Percentiles rank a stretch among this genome's conserved stretches.
Evolutionary conservation across 1,140 invertebrate species (phyloP).

Genomic region (Caenorhabditis brenneri): DNA sequence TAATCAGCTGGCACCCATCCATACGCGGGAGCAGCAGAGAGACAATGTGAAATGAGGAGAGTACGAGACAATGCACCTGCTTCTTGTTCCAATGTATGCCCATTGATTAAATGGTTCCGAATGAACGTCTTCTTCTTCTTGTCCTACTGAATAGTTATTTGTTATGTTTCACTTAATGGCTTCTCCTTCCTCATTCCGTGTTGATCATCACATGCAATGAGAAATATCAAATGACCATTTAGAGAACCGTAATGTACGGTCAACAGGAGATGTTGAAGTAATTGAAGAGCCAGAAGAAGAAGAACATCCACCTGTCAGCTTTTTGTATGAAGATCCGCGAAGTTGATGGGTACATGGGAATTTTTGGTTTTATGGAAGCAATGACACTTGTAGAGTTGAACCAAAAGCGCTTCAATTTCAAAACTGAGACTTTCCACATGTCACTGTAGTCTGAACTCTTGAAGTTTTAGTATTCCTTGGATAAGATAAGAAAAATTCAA

Average conservation of each 20-base stretch:
- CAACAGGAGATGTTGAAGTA: too few species aligned
- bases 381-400: too few species aligned
- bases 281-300: too few species aligned
- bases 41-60: not conserved
- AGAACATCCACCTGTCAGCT: constrained; percentile 18
- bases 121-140: constrained; percentile 3
- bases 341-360: not conserved
- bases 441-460: too few species aligned
- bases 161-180: constrained; percentile 42
- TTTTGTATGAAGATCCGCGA: constrained; percentile 30
- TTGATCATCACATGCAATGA: constrained; percentile 40
- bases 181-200: not conserved
- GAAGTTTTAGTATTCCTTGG: too few species aligned
- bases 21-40: not conserved
- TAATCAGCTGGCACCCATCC: constrained; percentile 1
- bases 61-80: constrained; percentile 14
- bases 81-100: constrained; percentile 27
- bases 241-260: constrained; percentile 21
- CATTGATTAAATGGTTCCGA: constrained; percentile 35
- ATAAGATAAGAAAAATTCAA: too few species aligned
- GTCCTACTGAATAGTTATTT: constrained; percentile 39
- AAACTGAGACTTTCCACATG: too few species aligned
- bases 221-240: constrained; percentile 21
- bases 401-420: too few species aligned
- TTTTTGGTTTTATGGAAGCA: not conserved